Percentiles rank a stretch among this genome's conserved stretches.
Evolutionary conservation across 2,797 vertebrate species (phyloP).

Genomic region (Macropodus opercularis): DNA sequence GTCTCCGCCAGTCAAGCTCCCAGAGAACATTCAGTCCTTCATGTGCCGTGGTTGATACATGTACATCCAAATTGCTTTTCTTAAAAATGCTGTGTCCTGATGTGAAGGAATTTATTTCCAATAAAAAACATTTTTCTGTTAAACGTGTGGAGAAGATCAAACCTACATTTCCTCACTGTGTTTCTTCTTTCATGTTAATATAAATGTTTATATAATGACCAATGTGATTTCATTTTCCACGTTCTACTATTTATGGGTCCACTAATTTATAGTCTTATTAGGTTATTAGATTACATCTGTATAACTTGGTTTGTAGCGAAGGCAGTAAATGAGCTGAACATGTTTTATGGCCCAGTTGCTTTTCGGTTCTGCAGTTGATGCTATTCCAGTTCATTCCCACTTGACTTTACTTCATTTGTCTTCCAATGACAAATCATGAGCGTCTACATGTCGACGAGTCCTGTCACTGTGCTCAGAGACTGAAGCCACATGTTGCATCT

Average conservation of each 20-base stretch:
- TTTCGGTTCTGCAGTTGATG: no score
- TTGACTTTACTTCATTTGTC: neutral
- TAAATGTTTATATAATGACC: no score
- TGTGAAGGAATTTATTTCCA: neutral
- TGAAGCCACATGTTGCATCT: neutral
- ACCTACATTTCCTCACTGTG: neutral
- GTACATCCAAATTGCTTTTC: neutral
- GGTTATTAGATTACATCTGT: no score
- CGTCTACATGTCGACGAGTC: neutral
- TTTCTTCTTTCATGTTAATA: no score
- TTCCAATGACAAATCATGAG: neutral
- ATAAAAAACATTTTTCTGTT: neutral
- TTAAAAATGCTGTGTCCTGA: neutral
- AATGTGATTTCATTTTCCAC: no score
- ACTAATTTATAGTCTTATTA: no score
- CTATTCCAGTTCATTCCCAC: neutral
- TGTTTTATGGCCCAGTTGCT: no score
- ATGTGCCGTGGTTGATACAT: neutral
- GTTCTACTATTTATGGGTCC: no score
- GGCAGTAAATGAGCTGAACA: no score
- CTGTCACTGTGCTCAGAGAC: neutral
- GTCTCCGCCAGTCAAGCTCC: neutral
- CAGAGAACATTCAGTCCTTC: neutral
- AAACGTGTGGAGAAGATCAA: neutral
- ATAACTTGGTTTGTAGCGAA: no score